phyloP scores from a whole-genome alignment of 2,113 vertebrate species.

The Equus quagga region DNA sequence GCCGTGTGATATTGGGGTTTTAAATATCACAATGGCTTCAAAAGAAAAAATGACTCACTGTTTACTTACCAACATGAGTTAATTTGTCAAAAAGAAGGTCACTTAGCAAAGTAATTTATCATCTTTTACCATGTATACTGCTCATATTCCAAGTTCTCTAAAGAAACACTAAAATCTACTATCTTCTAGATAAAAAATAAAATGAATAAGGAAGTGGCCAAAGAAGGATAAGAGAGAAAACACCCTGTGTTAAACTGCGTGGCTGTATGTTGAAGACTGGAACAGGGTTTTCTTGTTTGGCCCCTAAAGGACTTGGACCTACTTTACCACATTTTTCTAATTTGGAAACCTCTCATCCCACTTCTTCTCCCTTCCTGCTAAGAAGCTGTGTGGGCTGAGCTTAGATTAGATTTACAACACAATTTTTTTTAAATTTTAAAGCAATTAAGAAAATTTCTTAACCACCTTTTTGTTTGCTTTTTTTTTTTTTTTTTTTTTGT shows the following conservation, averaged over 20 bases:
- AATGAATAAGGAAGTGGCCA: neutral
- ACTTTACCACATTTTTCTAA: neutral
- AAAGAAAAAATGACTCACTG: slow-evolving; percentile 49
- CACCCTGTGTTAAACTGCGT: neutral
- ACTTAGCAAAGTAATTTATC: slow-evolving; percentile 57
- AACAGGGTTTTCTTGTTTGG: neutral
- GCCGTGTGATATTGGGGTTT: neutral
- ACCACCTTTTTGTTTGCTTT: neutral
- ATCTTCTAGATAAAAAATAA: slow-evolving; percentile 22
- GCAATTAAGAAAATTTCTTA: neutral
- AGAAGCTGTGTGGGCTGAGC: neutral
- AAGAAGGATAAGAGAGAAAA: neutral
- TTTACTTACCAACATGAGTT: slow-evolving; percentile 45
- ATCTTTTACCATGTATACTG: neutral
- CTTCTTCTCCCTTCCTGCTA: neutral
- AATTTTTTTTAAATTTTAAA: neutral
- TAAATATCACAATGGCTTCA: slow-evolving; percentile 30
- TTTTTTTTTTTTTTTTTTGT: neutral
- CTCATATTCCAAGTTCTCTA: slow-evolving; percentile 40
- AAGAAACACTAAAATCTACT: slow-evolving; percentile 53
- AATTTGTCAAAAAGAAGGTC: slow-evolving; percentile 58
- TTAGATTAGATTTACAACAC: neutral
- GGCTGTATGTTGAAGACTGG: neutral
- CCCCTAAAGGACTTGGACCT: neutral
- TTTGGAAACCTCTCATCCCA: neutral